Base-by-base conservation (phyloP, 2,888 invertebrate genomes). In the Hanleya hanleyi region DNA sequence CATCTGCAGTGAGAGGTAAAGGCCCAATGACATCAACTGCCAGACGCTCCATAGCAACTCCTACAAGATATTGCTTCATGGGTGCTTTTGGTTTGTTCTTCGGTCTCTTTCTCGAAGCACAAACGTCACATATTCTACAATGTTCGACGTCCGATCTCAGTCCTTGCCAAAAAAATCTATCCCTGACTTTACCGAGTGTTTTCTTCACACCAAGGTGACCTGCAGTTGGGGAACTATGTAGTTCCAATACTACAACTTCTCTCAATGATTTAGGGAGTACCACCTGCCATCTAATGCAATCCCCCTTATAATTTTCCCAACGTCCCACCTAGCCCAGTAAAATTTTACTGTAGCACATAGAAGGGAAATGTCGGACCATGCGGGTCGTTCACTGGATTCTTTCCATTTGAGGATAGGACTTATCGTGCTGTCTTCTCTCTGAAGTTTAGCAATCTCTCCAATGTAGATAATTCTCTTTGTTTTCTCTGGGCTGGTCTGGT, bases 61-160 rank as follows among this genome's bases (percentile, higher is more conserved):
- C 74, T 15, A 77, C 73, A 47, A 35, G 41, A 65, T 74, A 77
- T 33, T 65, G 50, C 49, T 70, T 61, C 41, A 76, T 29, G 12
- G 36, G 33, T 6, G 72, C 74, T 47, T 67, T 73, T 26, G 73
- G 41, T 49, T 67, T 65, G 35, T 64, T 67, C 4, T 18, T 22
- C 6, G 73, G 66, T 33, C 32, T 18, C 47, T 70, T 73, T 15
- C 65, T 62, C 47, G 71, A 67, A 5, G 71, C 49, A 73, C 75
- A 77, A 18, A 64, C 33, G 61, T 71, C 75, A 78, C 75, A 77
- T 15, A 26, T 47, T 22, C 36, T 68, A 33, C 70, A 64, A 9
- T 69, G n/a, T 32, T 26, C 67, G 1, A 75, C 70, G 62, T 70
- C 67, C 22, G 62, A 36, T 29, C 32, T 66, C 64, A 79, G n/a